Conservation (phyloP, 2,888 invertebrate genomes). For the Ormia ochracea region DNA sequence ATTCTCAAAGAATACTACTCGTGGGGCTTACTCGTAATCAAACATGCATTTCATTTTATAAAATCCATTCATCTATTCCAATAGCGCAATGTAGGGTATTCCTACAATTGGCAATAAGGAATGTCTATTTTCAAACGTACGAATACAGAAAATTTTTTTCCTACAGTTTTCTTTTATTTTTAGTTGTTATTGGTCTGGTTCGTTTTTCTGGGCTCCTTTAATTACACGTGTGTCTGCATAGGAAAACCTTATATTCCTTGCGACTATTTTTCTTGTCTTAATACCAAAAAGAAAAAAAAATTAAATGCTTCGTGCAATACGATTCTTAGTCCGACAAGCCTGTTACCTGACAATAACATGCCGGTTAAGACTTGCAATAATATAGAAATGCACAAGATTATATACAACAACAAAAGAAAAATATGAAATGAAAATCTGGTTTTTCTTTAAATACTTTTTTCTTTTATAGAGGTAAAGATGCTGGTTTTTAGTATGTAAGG, state of each 20-base stretch:
- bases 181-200: background rate
- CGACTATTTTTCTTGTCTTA: background rate
- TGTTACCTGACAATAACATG: conserved; percentile 29
- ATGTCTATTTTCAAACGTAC: background rate
- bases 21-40: no score
- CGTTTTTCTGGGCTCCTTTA: conserved; percentile 24
- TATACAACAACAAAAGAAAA: conserved; percentile 17
- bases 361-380: conserved; percentile 49
- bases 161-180: background rate
- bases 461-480: conserved; percentile 23
- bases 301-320: conserved; percentile 40
- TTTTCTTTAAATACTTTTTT: conserved; percentile 20
- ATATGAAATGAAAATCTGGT: conserved; percentile 54
- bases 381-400: conserved; percentile 50
- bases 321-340: conserved; percentile 32
- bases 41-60: no score
- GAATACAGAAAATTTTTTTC: background rate
- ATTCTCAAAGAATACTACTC: no score
- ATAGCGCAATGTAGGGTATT: background rate
- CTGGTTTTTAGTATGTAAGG: conserved; percentile 4
- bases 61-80: no score
- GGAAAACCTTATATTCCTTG: conserved; percentile 3
- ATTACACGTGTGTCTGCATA: conserved; percentile 52
- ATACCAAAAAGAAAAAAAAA: background rate
- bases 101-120: background rate